Evolutionary conservation across 2,797 vertebrate genomes (phyloP), one percentile per base, ranked within the genome.

Genomic region (Hemibagrus guttatus): DNA sequence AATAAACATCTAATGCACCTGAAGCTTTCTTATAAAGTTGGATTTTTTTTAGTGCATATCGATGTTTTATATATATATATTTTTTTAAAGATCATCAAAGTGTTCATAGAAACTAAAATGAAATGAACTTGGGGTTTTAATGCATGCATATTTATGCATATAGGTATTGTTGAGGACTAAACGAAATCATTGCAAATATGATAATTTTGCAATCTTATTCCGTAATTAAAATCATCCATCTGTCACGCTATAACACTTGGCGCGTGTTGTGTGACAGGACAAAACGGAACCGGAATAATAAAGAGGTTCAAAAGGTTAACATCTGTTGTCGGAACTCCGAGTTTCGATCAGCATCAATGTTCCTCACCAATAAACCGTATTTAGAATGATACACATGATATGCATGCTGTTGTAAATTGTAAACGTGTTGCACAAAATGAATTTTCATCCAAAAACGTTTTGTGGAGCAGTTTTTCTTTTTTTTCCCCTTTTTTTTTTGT

Each of bases 161-260:
- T 52, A 52, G 2, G 46, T 76, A 68, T 66, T 59, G 72, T 87
- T 83, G 49, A 56, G 49, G 16, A 58, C 42, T 61, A 58, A 46
- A 76, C 35, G 75, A 71, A 82, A 86, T 81, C 46, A 84, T 84
- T 46, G 68, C 61, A 86, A 88, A 88, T 90, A 86, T 90, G 89
- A 87, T 89, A 3, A 89, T 89, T 89, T 82, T 84, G n/a, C 39
- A 64, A 59, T 90, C 93, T 94, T 93, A 93, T 89, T 88, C 69
- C 78, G 87, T 89, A 87, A 94, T 94, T 92, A 94, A 93, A 95
- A 92, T 89, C 79, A 89, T 90, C 95, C 95, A 95, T 95, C 95
- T 95, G 95, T 95, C 94, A 93, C 91, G 90, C 91, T 92, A 92
- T 93, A 93, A 93, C 92, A 93, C 88, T 94, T 89, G 91, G 90